A percentile compares a stretch with the other conserved stretches of the same genome.
phyloP scores from a whole-genome alignment of 2,797 vertebrate species.

The Sebastes itinus region DNA sequence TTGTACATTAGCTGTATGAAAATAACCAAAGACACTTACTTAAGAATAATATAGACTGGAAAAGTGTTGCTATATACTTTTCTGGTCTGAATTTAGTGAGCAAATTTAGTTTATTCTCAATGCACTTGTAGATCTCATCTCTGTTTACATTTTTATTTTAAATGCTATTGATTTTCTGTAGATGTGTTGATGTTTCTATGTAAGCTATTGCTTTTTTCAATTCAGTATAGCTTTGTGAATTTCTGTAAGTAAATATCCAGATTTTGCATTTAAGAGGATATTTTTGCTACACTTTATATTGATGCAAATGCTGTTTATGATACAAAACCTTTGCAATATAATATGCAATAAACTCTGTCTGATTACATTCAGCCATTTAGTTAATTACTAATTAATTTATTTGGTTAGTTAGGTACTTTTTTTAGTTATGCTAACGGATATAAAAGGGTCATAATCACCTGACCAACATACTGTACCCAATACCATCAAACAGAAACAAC shows the following conservation, averaged over 20 bases:
- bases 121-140: slow-evolving; percentile 32
- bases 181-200: background rate
- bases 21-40: background rate
- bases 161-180: background rate
- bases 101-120: background rate
- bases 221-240: background rate
- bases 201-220: background rate
- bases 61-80: background rate
- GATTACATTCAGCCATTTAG: background rate
- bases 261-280: background rate
- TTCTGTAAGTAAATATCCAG: background rate
- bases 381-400: background rate
- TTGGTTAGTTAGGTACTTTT: background rate
- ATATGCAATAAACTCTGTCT: slow-evolving; percentile 1
- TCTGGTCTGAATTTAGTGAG: background rate
- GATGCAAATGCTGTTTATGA: background rate
- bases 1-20: background rate
- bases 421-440: background rate
- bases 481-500: too few species aligned
- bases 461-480: too few species aligned
- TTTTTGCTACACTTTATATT: background rate
- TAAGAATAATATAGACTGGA: background rate
- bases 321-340: background rate
- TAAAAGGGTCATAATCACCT: background rate
- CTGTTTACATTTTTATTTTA: slow-evolving; percentile 34